Evolutionary conservation across 2,888 invertebrate genomes (phyloP).

Genomic region (Epinotia bilunana): DNA sequence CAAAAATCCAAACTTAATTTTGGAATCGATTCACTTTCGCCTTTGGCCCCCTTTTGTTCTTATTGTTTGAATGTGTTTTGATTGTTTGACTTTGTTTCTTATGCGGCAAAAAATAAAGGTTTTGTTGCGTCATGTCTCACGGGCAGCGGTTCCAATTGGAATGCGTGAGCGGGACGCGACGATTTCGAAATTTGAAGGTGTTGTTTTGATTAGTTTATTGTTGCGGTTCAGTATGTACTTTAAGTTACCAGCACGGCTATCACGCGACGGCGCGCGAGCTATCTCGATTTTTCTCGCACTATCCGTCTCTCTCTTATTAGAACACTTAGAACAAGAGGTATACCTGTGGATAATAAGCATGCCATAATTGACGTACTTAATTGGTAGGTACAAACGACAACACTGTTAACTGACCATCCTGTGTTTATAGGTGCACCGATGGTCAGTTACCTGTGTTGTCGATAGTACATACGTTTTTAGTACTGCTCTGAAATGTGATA

Average conservation of each 20-base stretch:
- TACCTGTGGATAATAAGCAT: too few relatives aligned
- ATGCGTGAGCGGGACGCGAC: conserved; percentile 41
- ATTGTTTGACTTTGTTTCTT: conserved; percentile 47
- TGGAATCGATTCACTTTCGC: conserved; percentile 65
- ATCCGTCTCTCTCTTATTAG: too few relatives aligned
- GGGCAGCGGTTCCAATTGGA: conserved; percentile 19
- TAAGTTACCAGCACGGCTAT: too few relatives aligned
- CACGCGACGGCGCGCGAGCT: too few relatives aligned
- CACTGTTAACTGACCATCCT: too few relatives aligned
- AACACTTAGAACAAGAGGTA: too few relatives aligned
- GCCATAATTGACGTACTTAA: too few relatives aligned
- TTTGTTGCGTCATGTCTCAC: conserved; percentile 43
- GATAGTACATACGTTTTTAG: too few relatives aligned
- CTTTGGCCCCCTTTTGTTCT: conserved; percentile 56
- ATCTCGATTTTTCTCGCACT: too few relatives aligned
- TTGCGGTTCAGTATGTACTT: not conserved
- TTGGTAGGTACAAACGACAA: too few relatives aligned
- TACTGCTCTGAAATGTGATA: not conserved
- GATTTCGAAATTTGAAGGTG: conserved; percentile 28
- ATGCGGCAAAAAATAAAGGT: conserved; percentile 47
- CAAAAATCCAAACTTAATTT: conserved; percentile 52
- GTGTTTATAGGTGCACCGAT: too few relatives aligned
- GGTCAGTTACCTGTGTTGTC: too few relatives aligned
- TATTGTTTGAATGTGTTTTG: conserved; percentile 57
- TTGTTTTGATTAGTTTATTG: conserved; percentile 15